Conservation (phyloP, 2,888 invertebrate genomes). For the Caenorhabditis japonica region DNA sequence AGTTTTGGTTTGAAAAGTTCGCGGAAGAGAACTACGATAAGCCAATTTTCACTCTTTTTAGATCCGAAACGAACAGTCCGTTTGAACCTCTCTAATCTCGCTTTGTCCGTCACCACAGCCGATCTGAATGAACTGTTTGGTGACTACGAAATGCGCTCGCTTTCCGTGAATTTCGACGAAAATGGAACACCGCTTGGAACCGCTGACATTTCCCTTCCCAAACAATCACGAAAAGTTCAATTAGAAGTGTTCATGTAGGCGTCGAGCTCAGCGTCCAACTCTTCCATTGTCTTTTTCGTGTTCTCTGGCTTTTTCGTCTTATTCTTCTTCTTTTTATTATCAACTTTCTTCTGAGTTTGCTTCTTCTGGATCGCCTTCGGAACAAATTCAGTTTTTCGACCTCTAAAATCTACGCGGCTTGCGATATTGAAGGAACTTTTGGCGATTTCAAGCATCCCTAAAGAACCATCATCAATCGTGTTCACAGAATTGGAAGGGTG, state of each 20-base stretch:
- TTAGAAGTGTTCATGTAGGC: too few species aligned
- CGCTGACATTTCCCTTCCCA: conserved; percentile 53
- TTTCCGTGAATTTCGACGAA: conserved; percentile 56
- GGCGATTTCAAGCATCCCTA: too few species aligned
- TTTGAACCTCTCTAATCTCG: conserved; percentile 57
- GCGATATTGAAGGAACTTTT: conserved; percentile 10
- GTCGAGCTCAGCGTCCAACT: conserved; percentile 51
- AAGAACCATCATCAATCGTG: too few species aligned
- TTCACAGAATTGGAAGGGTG: too few species aligned
- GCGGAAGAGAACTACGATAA: too few species aligned
- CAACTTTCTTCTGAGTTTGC: background rate
- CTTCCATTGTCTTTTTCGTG: conserved; percentile 32
- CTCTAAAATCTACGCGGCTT: conserved; percentile 18
- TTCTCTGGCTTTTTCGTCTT: conserved; percentile 12
- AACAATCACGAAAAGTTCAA: too few species aligned
- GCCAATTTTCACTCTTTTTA: too few species aligned
- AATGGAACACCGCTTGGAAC: conserved; percentile 50
- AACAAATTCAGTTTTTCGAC: too few species aligned
- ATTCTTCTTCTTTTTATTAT: conserved; percentile 3
- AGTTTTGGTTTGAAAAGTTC: too few species aligned
- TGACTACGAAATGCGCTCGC: conserved; percentile 44
- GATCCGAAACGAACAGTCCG: conserved; percentile 43
- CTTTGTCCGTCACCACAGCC: conserved; percentile 36
- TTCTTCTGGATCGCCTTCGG: too few species aligned
- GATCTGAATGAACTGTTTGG: conserved; percentile 60